These are phyloP conservation scores for Drosophila pseudotakahashii DNA, from an alignment of 2,888 invertebrate genomes.

Conservation along the genomic window DNA sequence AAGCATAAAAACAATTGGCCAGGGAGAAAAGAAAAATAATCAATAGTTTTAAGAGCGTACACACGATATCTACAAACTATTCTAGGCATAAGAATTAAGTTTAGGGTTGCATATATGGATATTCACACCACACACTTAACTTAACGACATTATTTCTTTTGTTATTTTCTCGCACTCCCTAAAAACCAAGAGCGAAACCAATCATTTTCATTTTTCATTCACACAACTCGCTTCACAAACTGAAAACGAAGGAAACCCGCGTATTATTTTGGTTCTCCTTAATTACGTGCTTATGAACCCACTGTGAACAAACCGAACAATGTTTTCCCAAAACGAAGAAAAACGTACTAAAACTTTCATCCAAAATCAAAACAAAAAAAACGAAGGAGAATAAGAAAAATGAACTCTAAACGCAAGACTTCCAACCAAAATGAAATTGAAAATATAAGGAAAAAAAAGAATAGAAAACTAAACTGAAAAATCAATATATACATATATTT, in stretches of 20 bases:
- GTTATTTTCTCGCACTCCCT: conserved; percentile 4
- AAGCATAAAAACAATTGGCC: conserved; percentile 58
- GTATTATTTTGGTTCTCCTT: conserved; percentile 24
- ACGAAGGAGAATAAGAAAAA: conserved; percentile 27
- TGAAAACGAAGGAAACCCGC: conserved; percentile 3
- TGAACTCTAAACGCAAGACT: conserved; percentile 47
- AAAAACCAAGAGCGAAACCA: conserved; percentile 8
- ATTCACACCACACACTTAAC: conserved; percentile 31
- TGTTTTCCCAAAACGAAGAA: conserved; percentile 21
- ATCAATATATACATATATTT: conserved; percentile 57
- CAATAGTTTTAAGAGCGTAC: conserved; percentile 56
- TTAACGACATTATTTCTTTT: conserved; percentile 14
- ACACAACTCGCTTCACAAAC: not conserved
- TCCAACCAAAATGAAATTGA: conserved; percentile 56
- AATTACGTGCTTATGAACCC: conserved; percentile 21
- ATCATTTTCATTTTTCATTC: conserved; percentile 10
- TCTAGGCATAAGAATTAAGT: conserved; percentile 41
- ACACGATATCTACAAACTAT: conserved; percentile 53
- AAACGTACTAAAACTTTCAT: conserved; percentile 26
- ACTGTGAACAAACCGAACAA: conserved; percentile 40
- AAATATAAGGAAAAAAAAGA: conserved; percentile 38
- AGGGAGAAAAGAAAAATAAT: conserved; percentile 46
- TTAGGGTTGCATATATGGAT: conserved; percentile 43
- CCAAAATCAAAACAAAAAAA: conserved; percentile 33
- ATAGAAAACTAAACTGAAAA: conserved; percentile 28